Evolutionary conservation across 2,797 vertebrate genomes (phyloP).

Genomic region (Eulemur mongoz): DNA sequence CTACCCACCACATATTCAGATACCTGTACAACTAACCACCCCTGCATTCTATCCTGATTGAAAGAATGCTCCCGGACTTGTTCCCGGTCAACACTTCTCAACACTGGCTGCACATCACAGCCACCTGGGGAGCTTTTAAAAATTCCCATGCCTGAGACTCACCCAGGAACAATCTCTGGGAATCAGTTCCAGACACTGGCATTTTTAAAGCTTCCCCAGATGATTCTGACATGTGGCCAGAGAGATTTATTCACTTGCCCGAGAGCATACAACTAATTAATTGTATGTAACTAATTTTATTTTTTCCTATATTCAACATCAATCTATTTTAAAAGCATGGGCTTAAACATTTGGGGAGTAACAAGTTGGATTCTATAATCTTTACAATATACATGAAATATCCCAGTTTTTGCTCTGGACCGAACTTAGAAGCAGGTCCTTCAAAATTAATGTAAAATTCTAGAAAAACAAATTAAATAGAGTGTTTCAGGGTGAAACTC

Average conservation of each 20-base stretch:
- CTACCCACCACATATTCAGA: neutral
- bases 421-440: neutral
- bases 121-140: neutral
- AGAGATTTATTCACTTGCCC: neutral
- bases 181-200: neutral
- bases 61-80: neutral
- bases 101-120: neutral
- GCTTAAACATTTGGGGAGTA: conserved; percentile 4
- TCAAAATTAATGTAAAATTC: neutral
- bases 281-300: neutral
- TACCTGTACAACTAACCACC: neutral
- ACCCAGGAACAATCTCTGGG: neutral
- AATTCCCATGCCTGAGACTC: neutral
- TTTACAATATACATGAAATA: neutral
- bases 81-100: neutral
- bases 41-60: neutral
- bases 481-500: neutral
- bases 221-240: neutral
- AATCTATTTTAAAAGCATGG: conserved; percentile 31
- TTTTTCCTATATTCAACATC: neutral
- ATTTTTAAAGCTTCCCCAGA: neutral
- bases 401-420: neutral
- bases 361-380: neutral
- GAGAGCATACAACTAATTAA: neutral
- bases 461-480: conserved; percentile 18